These are phyloP conservation scores for Drosophila orena DNA, from an alignment of 1,140 invertebrate species.

Conservation along the genomic window DNA sequence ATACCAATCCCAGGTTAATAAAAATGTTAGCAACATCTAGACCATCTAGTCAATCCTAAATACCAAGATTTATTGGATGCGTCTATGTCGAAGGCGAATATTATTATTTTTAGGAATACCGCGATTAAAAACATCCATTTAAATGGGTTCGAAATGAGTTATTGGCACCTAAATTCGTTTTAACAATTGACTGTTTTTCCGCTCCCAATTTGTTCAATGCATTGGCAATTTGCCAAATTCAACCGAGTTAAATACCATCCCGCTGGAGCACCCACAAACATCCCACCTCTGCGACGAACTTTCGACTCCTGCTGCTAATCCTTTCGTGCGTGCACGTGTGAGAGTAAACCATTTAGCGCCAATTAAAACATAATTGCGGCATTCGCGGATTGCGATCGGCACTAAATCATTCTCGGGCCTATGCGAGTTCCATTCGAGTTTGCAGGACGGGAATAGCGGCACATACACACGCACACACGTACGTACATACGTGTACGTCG, in stretches of 20 bases:
- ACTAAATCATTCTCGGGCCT: conserved; percentile 66
- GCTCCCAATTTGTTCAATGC: neutral
- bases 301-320: conserved; percentile 26
- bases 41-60: no score
- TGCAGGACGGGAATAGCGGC: conserved; percentile 48
- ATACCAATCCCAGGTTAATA: no score
- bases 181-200: conserved; percentile 1
- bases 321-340: conserved; percentile 39
- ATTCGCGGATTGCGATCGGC: conserved; percentile 70
- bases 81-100: no score
- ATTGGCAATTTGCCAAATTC: neutral
- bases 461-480: conserved; percentile 4
- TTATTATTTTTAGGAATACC: no score
- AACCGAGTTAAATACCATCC: conserved; percentile 10
- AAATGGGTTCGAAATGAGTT: no score
- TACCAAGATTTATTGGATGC: no score
- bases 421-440: conserved; percentile 12
- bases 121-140: no score
- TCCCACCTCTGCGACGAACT: conserved; percentile 18
- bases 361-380: conserved; percentile 82
- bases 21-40: no score
- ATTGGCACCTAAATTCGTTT: neutral
- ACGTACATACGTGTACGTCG: neutral
- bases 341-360: conserved; percentile 71
- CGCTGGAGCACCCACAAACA: neutral